These are phyloP conservation scores for Eumerus sabulonum DNA, from an alignment of 2,888 invertebrate genomes.

Conservation along the genomic window DNA sequence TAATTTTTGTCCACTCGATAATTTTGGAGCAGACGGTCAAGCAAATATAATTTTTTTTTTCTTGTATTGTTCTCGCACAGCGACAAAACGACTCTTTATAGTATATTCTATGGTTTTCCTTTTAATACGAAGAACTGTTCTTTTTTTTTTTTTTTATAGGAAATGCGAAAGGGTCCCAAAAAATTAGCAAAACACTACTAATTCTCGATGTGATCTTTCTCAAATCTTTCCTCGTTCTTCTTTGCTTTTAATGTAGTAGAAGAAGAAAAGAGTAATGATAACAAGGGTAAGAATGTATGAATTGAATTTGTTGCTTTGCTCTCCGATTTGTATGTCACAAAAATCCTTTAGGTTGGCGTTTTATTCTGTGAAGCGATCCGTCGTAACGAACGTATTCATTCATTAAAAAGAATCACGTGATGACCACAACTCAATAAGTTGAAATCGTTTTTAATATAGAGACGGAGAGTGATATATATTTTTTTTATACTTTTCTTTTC, in stretches of 20 bases:
- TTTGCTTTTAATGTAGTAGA: conserved; percentile 15
- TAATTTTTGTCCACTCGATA: conserved; percentile 53
- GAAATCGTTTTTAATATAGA: conserved; percentile 55
- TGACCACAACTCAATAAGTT: conserved; percentile 65
- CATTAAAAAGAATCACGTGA: conserved; percentile 63
- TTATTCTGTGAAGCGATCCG: conserved; percentile 63
- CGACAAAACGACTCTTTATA: conserved; percentile 63
- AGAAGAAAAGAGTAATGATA: no score
- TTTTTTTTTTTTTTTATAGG: conserved; percentile 51
- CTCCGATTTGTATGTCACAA: conserved; percentile 64
- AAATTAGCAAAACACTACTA: conserved; percentile 68
- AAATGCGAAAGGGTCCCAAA: conserved; percentile 65
- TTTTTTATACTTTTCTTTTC: no score
- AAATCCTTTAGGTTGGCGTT: conserved; percentile 67
- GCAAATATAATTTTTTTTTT: conserved; percentile 50
- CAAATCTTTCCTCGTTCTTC: conserved; percentile 7
- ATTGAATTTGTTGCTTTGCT: conserved; percentile 50
- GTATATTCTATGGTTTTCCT: no score
- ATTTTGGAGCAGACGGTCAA: conserved; percentile 64
- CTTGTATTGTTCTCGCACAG: conserved; percentile 61
- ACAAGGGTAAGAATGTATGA: conserved; percentile 45
- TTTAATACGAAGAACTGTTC: no score
- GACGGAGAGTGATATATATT: conserved; percentile 47
- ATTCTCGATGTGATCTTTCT: conserved; percentile 50
- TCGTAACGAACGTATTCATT: conserved; percentile 65